Evolutionary conservation across 2,113 vertebrate species (phyloP).

Genomic region (Theristicus caerulescens): DNA sequence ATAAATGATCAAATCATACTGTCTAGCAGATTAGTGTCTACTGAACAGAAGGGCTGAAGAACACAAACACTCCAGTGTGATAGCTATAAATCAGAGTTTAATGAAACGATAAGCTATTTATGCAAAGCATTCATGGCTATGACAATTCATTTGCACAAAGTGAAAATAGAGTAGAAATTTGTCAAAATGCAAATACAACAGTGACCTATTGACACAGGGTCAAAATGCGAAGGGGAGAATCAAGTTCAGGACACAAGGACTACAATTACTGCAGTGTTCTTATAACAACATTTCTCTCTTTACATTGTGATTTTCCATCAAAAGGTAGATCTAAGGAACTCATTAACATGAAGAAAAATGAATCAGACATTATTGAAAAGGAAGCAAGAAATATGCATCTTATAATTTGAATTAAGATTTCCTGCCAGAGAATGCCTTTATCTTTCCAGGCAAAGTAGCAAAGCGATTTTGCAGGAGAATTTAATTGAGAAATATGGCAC

Average conservation of each 20-base stretch:
- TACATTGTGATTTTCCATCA: neutral
- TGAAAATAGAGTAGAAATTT: neutral
- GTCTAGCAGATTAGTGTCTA: neutral
- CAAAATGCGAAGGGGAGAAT: neutral
- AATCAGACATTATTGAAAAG: neutral
- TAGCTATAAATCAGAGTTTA: neutral
- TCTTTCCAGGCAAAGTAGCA: slow-evolving; percentile 20
- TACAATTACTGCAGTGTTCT: neutral
- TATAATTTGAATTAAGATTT: slow-evolving; percentile 26
- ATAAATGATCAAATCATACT: neutral
- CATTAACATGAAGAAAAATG: neutral
- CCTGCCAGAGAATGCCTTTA: neutral
- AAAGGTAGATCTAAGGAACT: slow-evolving; percentile 5
- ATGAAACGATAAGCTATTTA: slow-evolving; percentile 27
- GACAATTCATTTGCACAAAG: neutral
- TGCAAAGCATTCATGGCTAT: neutral
- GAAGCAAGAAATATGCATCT: neutral
- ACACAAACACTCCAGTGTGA: neutral
- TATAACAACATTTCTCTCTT: neutral
- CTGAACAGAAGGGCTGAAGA: slow-evolving; percentile 20
- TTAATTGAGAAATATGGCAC: slow-evolving; percentile 27
- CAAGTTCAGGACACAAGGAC: neutral
- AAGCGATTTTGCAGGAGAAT: neutral
- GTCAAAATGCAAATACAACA: neutral
- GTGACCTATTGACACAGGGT: neutral